Base-by-base conservation (phyloP, 2,888 invertebrate genomes). In the Boloria euphrosyne region DNA sequence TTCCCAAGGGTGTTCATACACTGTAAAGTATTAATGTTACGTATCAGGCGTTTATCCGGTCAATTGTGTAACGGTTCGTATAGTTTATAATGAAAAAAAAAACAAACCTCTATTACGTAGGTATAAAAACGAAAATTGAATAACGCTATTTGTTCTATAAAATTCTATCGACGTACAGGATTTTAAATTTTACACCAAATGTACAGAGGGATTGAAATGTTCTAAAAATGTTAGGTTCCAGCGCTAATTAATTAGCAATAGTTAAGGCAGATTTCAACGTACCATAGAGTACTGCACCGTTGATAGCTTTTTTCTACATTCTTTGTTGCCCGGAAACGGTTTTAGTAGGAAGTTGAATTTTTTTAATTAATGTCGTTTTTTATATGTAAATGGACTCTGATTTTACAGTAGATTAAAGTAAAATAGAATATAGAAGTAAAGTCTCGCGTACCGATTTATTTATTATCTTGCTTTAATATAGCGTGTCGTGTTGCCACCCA, bases 1-100 rank as follows among this genome's bases (percentile, higher is more conserved):
- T 62, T 54, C 46, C 62, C 66, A 58, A 58, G 67, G 67, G 67
- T 67, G 67, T 54, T 63, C 67, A 67, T 43, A 16, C 59, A 64
- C 43, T 59, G 67, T 67, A 50, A 67, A 66, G 50, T 66, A 55
- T 66, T 62, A 57, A 66, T 62, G 65, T 55, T 65, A 61, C 65
- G 60, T 65, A 53, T 38, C 31, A 61, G 13, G 52, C 65, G 47
- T 53, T 65, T 53, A 61, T 65, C 47, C 61, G 60, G 61, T 65
- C 53, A 60, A 49, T 65, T 65, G 60, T 65, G 53, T 65, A 65
- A 65, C 65, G 53, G 65, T 65, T 65, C 44, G 18, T 58, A 27
- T 46, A 49, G 49, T 59, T 59, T 17, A 49, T 49, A 27, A 16
- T 18, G 0, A 38, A 31, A 58, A 49, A 59, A 7, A 7, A 4